A percentile compares a stretch with the other conserved stretches of the same genome.
Conservation (phyloP, 2,888 invertebrate genomes). For the Lapara coniferarum region DNA sequence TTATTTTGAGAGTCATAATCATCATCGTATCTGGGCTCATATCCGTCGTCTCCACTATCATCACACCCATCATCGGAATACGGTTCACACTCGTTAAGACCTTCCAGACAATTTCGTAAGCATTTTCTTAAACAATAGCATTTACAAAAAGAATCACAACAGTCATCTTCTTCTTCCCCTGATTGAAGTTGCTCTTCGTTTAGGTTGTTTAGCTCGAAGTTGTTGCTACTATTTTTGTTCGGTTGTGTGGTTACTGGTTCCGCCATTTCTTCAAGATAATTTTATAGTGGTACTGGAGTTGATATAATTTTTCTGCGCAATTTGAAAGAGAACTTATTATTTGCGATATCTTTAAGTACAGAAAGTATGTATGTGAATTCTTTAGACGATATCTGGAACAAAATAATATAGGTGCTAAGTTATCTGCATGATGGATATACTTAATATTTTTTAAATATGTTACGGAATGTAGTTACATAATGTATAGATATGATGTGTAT, state of each 20-base stretch:
- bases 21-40: background rate
- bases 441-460: too few relatives aligned
- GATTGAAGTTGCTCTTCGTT: background rate
- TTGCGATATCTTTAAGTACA: too few relatives aligned
- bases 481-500: too few relatives aligned
- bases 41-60: background rate
- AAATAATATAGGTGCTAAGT: too few relatives aligned
- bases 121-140: background rate
- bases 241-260: constrained; percentile 1
- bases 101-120: background rate
- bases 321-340: too few relatives aligned
- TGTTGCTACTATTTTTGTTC: background rate
- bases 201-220: background rate
- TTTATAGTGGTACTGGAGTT: too few relatives aligned
- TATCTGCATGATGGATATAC: too few relatives aligned
- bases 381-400: too few relatives aligned
- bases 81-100: background rate
- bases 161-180: background rate
- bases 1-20: background rate
- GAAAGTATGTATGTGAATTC: too few relatives aligned
- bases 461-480: too few relatives aligned
- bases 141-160: background rate
- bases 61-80: background rate
- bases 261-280: background rate
- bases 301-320: too few relatives aligned